phyloP scores from a whole-genome alignment of 2,888 invertebrate genomes.

The Choreutis nemorana region DNA sequence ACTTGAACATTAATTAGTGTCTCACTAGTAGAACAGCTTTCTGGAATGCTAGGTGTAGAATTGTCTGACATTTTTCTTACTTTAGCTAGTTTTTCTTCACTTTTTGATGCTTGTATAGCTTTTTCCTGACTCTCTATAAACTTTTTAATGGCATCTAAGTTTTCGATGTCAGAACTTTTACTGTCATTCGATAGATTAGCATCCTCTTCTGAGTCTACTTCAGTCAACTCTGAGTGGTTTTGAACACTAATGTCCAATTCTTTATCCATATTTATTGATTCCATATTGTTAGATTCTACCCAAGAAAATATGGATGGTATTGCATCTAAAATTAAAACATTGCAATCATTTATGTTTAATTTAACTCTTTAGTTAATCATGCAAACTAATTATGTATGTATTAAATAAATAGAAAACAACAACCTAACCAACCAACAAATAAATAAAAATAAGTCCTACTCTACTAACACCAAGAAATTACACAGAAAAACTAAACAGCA shows the following conservation, averaged over 20 bases:
- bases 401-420: too few species aligned
- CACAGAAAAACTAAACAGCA: too few species aligned
- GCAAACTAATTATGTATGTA: too few species aligned
- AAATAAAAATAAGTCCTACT: too few species aligned
- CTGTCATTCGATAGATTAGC: constrained; percentile 14
- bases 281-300: constrained; percentile 25
- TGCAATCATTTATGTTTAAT: background rate
- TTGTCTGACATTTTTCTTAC: constrained; percentile 3
- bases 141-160: constrained; percentile 45
- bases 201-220: constrained; percentile 10
- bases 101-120: constrained; percentile 19
- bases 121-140: constrained; percentile 44
- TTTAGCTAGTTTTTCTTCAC: constrained; percentile 1
- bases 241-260: constrained; percentile 23
- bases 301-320: constrained; percentile 78
- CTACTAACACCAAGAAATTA: too few species aligned
- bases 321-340: constrained; percentile 54
- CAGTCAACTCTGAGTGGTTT: too few species aligned
- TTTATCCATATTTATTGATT: constrained; percentile 4
- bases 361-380: too few species aligned
- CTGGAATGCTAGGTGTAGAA: constrained; percentile 1
- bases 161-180: constrained; percentile 37
- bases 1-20: constrained; percentile 7
- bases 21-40: constrained; percentile 2
- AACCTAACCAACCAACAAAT: too few species aligned